Percentiles rank a stretch among this genome's conserved stretches.
These are phyloP conservation scores for Sminthurides bifidus DNA, from an alignment of 1,140 invertebrate species.

Conservation along the genomic window DNA sequence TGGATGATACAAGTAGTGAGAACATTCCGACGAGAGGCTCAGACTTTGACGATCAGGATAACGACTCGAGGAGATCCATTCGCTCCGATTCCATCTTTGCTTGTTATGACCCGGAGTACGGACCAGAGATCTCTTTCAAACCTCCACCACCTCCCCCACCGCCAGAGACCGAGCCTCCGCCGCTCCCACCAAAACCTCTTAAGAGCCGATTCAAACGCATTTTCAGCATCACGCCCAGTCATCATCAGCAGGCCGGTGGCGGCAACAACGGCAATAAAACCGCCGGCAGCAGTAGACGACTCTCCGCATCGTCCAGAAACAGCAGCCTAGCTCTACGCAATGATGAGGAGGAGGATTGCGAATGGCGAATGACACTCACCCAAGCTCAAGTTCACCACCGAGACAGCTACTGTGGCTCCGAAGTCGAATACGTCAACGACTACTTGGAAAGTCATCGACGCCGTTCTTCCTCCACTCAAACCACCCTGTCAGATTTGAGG, in stretches of 20 bases:
- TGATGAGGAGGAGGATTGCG: conserved; percentile 21
- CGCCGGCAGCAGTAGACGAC: background rate
- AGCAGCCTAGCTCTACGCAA: conserved; percentile 1
- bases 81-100: conserved; percentile 30
- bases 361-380: conserved; percentile 15
- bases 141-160: background rate
- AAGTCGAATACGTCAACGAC: conserved; percentile 25
- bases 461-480: conserved; percentile 29
- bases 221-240: background rate
- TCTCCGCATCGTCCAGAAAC: too few species aligned
- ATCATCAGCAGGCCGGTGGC: background rate
- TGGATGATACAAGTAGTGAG: conserved; percentile 31
- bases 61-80: conserved; percentile 20
- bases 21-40: conserved; percentile 28
- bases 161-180: too few species aligned
- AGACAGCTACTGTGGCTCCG: conserved; percentile 22
- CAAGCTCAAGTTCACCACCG: conserved; percentile 28
- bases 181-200: background rate
- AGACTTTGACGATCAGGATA: conserved; percentile 22
- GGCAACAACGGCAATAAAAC: background rate
- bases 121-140: background rate
- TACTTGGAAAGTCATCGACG: conserved; percentile 24
- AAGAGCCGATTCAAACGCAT: background rate
- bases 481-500: conserved; percentile 24
- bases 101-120: conserved; percentile 10